A percentile compares a stretch with the other conserved stretches of the same genome.
Conservation (phyloP, 2,888 invertebrate genomes). For the Drosophila multiciliata region DNA sequence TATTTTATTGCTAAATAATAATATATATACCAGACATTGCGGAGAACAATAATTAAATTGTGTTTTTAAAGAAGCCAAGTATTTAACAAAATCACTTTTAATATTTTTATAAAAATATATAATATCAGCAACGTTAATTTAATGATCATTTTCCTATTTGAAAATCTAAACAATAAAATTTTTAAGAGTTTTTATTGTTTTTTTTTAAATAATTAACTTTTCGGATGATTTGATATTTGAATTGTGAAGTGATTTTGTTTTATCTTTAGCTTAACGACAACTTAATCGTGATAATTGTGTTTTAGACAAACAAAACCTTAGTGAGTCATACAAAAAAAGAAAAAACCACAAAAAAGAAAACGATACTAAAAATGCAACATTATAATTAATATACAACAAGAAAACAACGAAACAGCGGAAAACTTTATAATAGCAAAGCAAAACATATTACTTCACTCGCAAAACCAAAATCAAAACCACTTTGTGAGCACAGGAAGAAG, state of each 20-base stretch:
- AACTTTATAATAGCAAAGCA: conserved; percentile 56
- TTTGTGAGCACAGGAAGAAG: conserved; percentile 62
- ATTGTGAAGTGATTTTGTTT: conserved; percentile 67
- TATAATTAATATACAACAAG: conserved; percentile 58
- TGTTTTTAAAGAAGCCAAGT: not conserved
- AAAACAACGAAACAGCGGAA: conserved; percentile 56
- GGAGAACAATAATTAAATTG: conserved; percentile 9
- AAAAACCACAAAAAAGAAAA: conserved; percentile 18
- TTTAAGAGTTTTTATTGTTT: not conserved
- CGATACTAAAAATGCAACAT: conserved; percentile 57
- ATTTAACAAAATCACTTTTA: conserved; percentile 46
- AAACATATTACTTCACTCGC: conserved; percentile 64
- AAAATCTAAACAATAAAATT: not conserved
- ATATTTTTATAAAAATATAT: not conserved
- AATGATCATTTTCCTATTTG: not conserved
- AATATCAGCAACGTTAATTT: not conserved
- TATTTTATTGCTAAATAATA: not conserved
- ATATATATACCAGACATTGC: not conserved
- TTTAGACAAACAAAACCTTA: conserved; percentile 57
- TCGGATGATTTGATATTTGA: conserved; percentile 20
- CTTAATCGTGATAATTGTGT: conserved; percentile 64
- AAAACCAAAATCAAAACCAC: conserved; percentile 64
- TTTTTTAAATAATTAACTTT: conserved; percentile 4
- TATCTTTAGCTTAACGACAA: conserved; percentile 40
- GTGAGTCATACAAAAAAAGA: conserved; percentile 50